phyloP scores from a whole-genome alignment of 2,113 vertebrate species.

The Dipodomys spectabilis region DNA sequence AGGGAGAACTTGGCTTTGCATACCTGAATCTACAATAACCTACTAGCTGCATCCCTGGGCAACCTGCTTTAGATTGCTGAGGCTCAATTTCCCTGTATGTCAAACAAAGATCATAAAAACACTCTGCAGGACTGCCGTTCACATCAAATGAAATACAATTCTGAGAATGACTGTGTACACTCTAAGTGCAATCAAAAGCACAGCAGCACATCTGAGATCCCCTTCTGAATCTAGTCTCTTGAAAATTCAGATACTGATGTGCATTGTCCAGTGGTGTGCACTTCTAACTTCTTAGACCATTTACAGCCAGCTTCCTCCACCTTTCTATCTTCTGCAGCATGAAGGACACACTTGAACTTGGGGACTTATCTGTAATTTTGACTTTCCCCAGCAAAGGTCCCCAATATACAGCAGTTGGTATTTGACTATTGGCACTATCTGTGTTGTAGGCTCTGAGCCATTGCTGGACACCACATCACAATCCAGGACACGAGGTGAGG shows the following conservation, averaged over 20 bases:
- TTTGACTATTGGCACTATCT: neutral
- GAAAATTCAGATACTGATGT: neutral
- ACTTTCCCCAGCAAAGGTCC: neutral
- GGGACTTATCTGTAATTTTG: neutral
- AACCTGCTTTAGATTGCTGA: neutral
- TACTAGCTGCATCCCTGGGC: neutral
- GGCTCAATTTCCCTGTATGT: neutral
- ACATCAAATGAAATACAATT: neutral
- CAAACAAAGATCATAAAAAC: neutral
- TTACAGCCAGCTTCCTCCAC: neutral
- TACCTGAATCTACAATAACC: neutral
- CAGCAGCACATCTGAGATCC: neutral
- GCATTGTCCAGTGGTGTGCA: fast-evolving
- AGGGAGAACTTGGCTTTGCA: neutral
- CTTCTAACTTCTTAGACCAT: neutral
- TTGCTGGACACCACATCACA: too few relatives aligned
- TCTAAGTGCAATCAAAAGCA: neutral
- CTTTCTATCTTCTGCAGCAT: neutral
- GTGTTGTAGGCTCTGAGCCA: neutral
- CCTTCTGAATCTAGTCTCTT: neutral
- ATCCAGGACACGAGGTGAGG: neutral
- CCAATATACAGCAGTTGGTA: fast-evolving
- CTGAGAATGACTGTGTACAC: neutral
- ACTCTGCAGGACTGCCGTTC: neutral
- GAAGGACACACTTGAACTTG: neutral